These are phyloP conservation scores for Stichodactyla helianthus DNA, from an alignment of 64 coral and sea anemone species.

Conservation along the genomic window DNA sequence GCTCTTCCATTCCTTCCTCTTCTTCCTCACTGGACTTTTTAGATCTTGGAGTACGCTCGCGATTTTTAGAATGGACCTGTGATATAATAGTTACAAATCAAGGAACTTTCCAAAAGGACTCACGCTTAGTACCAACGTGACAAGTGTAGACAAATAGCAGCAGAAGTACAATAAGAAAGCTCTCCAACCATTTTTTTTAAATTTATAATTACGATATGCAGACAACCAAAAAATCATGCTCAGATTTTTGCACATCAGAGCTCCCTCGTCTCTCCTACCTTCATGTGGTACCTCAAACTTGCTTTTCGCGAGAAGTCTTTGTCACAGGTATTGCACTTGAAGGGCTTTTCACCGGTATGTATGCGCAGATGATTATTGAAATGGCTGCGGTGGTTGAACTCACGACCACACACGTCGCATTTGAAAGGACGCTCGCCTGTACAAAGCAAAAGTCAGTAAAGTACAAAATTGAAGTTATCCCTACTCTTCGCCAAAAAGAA, in stretches of 20 bases:
- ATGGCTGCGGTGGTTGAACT: constrained; percentile 97
- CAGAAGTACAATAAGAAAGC: too few relatives aligned
- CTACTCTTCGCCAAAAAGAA: too few relatives aligned
- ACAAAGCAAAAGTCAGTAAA: not conserved
- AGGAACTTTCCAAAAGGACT: too few relatives aligned
- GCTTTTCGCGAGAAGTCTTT: constrained; percentile 99
- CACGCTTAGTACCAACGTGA: too few relatives aligned
- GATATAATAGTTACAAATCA: not conserved
- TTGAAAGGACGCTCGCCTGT: constrained; percentile 96
- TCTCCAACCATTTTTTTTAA: too few relatives aligned
- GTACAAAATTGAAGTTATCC: not conserved
- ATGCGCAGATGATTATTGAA: constrained; percentile 99
- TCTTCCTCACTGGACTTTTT: constrained; percentile 39
- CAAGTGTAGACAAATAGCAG: too few relatives aligned
- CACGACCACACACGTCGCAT: constrained; percentile 78
- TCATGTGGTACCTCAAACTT: constrained; percentile 97
- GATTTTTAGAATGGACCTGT: constrained; percentile 42
- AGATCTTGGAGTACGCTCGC: constrained; percentile 5
- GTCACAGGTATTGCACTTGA: constrained; percentile 93
- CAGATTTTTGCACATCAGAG: too few relatives aligned
- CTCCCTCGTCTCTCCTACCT: constrained; percentile 31
- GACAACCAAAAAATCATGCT: not conserved
- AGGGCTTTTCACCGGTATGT: constrained; percentile 95
- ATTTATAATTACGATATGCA: too few relatives aligned
- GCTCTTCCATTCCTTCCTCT: constrained; percentile 34